Base-by-base conservation (phyloP, 2,797 vertebrate species). In the Melanotaenia boesemani region DNA sequence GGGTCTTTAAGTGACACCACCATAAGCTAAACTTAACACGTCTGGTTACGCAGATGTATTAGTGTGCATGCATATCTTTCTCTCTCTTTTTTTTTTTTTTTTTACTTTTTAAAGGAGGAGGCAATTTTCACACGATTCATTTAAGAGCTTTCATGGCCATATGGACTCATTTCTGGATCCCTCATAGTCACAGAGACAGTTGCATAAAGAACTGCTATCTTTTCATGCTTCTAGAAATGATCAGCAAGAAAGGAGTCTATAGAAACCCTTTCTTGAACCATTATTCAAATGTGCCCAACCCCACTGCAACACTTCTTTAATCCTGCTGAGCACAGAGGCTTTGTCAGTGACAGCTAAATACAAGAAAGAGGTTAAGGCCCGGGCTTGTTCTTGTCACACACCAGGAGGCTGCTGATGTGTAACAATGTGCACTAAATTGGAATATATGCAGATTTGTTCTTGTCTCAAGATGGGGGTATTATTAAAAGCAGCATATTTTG, bases 381-480 rank as follows among this genome's bases (percentile, higher is more conserved):
- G 4, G 52, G 73, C 85, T 86, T 86, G 86, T 86, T 90, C 85
- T 74, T 77, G 86, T 91, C 89, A 89, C 88, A 91, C 88, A 73
- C 70, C 77, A 81, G 74, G 74, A 88, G 77, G 82, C 80, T 70
- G 87, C 89, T 86, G 89, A 90, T 87, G 86, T 89, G 73, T 69
- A 85, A 90, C 85, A 88, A 73, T 56, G 70, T 59, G 79, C 81
- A 63, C 67, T 61, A 74, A 88, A 89, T 82, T 86, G 76, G 79
- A 89, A 87, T 72, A 81, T 86, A 90, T 93, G 91, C 85, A 90
- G 83, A 93, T 89, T 55, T 82, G 76, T 66, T 88, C 70, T 77
- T 61, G 34, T 74, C 65, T 81, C 56, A 73, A 63, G 72, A 60
- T 9, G 24, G n/a, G 58, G 60, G 46, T 10, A 52, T 80, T 46